Conservation (phyloP, 2,888 invertebrate species). For the Athrips mouffetella region DNA sequence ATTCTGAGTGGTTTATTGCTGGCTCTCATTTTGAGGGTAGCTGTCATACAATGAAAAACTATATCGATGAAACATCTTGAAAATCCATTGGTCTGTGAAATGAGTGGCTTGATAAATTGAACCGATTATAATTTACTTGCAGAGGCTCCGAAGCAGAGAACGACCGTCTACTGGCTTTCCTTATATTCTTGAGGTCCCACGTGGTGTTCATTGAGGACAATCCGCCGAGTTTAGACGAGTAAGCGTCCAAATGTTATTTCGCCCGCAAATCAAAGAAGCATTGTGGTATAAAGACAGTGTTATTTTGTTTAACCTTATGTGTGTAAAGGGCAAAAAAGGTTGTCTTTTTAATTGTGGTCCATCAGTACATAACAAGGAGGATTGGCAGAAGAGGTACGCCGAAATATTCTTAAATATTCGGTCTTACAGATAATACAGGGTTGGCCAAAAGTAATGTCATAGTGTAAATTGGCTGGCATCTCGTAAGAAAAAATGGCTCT, state of each 20-base stretch:
- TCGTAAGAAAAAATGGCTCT: too few species aligned
- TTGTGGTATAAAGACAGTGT: background rate
- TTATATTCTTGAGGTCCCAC: conserved; percentile 54
- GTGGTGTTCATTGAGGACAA: conserved; percentile 39
- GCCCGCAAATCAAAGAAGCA: too few species aligned
- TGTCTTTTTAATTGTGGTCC: conserved; percentile 27
- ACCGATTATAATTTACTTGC: conserved; percentile 22
- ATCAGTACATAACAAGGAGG: too few species aligned
- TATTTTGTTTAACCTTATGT: background rate
- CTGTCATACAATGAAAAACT: background rate
- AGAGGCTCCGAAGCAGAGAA: conserved; percentile 50
- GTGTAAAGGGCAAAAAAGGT: conserved; percentile 33
- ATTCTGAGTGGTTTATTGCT: too few species aligned
- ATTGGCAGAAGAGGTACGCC: too few species aligned
- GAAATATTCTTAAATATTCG: too few species aligned
- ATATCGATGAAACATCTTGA: too few species aligned
- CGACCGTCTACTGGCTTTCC: conserved; percentile 57
- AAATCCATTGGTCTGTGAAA: too few species aligned
- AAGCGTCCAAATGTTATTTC: conserved; percentile 22
- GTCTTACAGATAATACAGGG: too few species aligned
- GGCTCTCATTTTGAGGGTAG: background rate
- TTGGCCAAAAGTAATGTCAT: too few species aligned
- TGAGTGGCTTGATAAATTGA: too few species aligned
- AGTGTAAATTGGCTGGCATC: too few species aligned
- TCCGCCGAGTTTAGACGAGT: conserved; percentile 41